phyloP scores from a whole-genome alignment of 1,140 invertebrate species.

The Drosophila arawakana region DNA sequence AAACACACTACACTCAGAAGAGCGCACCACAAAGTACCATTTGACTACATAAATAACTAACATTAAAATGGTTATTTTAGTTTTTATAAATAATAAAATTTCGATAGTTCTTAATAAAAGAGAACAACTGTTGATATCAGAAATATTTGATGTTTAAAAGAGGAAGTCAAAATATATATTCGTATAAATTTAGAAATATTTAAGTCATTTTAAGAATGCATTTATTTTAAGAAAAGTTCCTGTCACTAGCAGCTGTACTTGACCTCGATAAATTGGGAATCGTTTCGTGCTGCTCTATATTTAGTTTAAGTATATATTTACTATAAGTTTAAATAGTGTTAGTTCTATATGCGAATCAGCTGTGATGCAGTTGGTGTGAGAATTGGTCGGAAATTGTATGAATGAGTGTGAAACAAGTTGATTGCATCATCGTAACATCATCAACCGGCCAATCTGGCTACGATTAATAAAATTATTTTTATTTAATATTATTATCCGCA shows the following conservation, averaged over 20 bases:
- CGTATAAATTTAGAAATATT: not conserved
- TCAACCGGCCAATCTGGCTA: not conserved
- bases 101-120: not conserved
- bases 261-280: too few relatives aligned
- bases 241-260: too few relatives aligned
- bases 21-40: constrained; percentile 2
- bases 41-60: constrained; percentile 6
- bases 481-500: constrained; percentile 12
- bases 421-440: constrained; percentile 37
- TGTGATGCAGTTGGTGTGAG: not conserved
- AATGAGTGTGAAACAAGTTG: constrained; percentile 18
- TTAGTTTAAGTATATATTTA: not conserved
- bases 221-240: too few relatives aligned
- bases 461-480: not conserved
- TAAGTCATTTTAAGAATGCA: too few relatives aligned
- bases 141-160: not conserved
- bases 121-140: not conserved
- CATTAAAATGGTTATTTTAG: not conserved
- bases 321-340: not conserved
- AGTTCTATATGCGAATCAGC: not conserved
- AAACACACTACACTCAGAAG: not conserved
- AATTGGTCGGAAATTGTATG: constrained; percentile 9
- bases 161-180: too few relatives aligned
- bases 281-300: not conserved
- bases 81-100: constrained; percentile 1